phyloP scores from a whole-genome alignment of 2,888 invertebrate species.

The Troides helena region DNA sequence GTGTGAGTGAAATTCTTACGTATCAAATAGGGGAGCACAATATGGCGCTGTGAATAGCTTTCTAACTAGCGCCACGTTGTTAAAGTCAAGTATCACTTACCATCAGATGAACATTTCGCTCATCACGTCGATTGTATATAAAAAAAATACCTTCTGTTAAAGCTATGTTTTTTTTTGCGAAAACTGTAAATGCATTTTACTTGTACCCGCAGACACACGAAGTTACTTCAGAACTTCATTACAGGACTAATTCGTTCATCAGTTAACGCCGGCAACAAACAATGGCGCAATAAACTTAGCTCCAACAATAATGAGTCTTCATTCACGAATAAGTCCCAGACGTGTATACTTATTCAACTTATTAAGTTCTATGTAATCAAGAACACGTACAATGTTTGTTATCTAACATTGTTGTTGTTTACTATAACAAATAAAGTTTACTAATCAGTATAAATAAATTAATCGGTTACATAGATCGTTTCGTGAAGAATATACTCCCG shows the following conservation, averaged over 20 bases:
- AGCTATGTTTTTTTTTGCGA: background rate
- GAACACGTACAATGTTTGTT: slow-evolving; percentile 1
- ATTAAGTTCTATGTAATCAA: slow-evolving; percentile 9
- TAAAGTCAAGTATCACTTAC: too few relatives aligned
- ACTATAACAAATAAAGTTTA: background rate
- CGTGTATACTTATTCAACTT: slow-evolving; percentile 16
- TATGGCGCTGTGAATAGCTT: too few relatives aligned
- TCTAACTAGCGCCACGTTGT: too few relatives aligned
- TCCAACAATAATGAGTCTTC: slow-evolving; percentile 13
- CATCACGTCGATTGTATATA: too few relatives aligned
- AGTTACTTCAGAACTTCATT: slow-evolving; percentile 11
- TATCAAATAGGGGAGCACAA: too few relatives aligned
- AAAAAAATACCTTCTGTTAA: too few relatives aligned
- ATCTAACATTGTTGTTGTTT: background rate
- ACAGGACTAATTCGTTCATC: slow-evolving; percentile 11
- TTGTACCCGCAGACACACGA: background rate
- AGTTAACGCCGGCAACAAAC: slow-evolving; percentile 15
- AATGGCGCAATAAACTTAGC: slow-evolving; percentile 22
- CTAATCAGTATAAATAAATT: background rate
- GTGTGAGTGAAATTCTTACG: too few relatives aligned
- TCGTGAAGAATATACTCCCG: too few relatives aligned
- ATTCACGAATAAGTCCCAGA: slow-evolving; percentile 3
- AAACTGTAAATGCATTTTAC: background rate
- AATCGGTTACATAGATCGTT: too few relatives aligned
- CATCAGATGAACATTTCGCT: too few relatives aligned